Evolutionary conservation across 2,797 vertebrate species (phyloP), one percentile per base, ranked within the genome.

Genomic region (Poecilia wingei): DNA sequence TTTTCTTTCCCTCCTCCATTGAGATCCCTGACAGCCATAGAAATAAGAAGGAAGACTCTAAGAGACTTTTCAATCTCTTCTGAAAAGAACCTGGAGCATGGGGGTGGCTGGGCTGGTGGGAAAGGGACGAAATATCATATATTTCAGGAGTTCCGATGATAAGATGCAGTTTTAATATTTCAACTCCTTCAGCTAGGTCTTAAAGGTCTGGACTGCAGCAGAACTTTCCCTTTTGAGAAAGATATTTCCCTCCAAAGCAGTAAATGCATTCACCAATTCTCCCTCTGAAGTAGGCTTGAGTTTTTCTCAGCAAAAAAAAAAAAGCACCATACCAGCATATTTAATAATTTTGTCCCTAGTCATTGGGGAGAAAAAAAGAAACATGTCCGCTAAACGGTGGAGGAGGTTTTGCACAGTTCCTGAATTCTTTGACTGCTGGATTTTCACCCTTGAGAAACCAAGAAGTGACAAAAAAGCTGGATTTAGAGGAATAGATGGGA

Each of bases 11-110:
- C 20, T 20, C 28, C 79, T 76, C 79, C 76, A 55, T 69, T 79
- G 79, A 91, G 87, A 91, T 94, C 84, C 88, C 79, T 92, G 93
- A 94, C 92, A 92, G 91, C 87, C 90, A 72, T 93, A 91, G 87
- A 92, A 93, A 93, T 92, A 91, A 93, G 86, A 92, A 43, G 76
- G 88, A 91, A 83, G 83, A 87, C 87, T 89, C 85, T 84, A 72
- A 91, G 86, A 92, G 88, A 94, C 90, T 93, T 91, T 93, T 92
- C 91, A 94, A 91, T 93, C 93, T 91, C 81, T 84, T 84, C 81
- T 93, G 90, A 92, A 93, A 91, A 68, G 88, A 87, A 93, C 92
- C 61, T 91, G 90, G 90, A 92, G 83, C 91, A 88, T 76, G 68
- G 79, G 86, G 87, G 80, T 18, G 80, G 87, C 79, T 59, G 84